These are phyloP conservation scores for Isurus oxyrinchus DNA, from an alignment of 2,113 vertebrate genomes.

Conservation along the genomic window DNA sequence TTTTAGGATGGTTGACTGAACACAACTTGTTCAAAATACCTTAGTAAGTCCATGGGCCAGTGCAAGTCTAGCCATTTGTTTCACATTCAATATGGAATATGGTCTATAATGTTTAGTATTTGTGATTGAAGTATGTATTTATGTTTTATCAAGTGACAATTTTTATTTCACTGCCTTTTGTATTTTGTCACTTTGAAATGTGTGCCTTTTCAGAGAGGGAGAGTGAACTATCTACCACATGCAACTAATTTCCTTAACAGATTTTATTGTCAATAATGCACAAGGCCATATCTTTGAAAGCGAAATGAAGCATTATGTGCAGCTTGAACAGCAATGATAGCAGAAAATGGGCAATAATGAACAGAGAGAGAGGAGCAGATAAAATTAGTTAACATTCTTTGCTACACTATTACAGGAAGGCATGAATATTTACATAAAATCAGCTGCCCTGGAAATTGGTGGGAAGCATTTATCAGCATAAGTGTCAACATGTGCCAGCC, in stretches of 20 bases:
- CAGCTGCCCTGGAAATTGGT: not conserved
- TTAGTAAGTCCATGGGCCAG: not conserved
- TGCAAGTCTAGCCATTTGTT: not conserved
- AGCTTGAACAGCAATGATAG: not conserved
- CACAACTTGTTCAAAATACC: not conserved
- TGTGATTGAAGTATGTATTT: not conserved
- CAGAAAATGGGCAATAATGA: not conserved
- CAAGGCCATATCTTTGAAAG: not conserved
- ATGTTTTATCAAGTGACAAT: not conserved
- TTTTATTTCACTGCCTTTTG: not conserved
- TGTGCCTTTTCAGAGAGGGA: not conserved
- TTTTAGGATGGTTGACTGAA: not conserved
- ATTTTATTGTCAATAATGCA: not conserved
- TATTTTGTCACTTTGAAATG: not conserved
- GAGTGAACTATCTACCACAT: not conserved
- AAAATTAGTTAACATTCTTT: not conserved
- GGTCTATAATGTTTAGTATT: too few species aligned
- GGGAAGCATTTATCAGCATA: too few species aligned
- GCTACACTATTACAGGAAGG: not conserved
- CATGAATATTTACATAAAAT: not conserved
- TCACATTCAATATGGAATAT: not conserved
- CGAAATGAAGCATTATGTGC: not conserved
- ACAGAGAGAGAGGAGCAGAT: not conserved
- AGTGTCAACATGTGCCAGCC: not conserved
- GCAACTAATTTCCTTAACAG: not conserved